Base-by-base conservation (phyloP, 1,140 invertebrate species). In the Plectrocnemia conspersa region DNA sequence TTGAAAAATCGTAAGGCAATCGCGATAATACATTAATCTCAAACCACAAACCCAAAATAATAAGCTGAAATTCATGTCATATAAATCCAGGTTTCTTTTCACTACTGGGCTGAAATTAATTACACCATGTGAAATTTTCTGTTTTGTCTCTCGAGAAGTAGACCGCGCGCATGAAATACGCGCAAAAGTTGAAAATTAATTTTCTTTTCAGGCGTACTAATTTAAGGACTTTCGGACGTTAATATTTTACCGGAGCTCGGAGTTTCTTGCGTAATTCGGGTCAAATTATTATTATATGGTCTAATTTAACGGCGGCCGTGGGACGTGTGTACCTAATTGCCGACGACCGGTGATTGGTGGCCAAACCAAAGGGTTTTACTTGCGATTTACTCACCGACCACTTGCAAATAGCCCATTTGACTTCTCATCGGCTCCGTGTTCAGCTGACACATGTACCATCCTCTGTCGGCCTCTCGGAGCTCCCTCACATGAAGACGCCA, bases 391-490 rank as follows among this genome's bases (percentile, higher is more conserved):
- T 80, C 69, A 92, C 90, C 88, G 58, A 92, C 87, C 48, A 96
- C 88, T 63, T 91, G 82, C 23, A 96, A 73, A 64, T 85, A 85
- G 19, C 89, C 91, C 35, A 88, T 81, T 73, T 90, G 88, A 64
- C 85, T 90, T 67, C 88, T 89, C 88, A 94, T 93, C 0, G 89
- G 86, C 66, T 91, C 88, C 1, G 91, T 93, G 69, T 94, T 95
- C 56, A 94, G 86, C 72, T 91, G 88, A 67, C 87, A 91, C 87
- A 91, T 91, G 70, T 89, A 89, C 68, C 85, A 82, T 6, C 88
- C 89, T 13, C 82, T 78, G 69, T 92, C 89, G 1, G 79, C 73
- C 62, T 85, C 81, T 18, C 79, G 79, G 0, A 92, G 83, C 60
- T 89, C 86, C 35, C 82, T 78, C 63, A 93, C 84, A 47, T 88